Percentiles rank a stretch among this genome's conserved stretches.
These are phyloP conservation scores for Siderastrea siderea DNA, from an alignment of 92 coral and sea anemone species.

Conservation along the genomic window DNA sequence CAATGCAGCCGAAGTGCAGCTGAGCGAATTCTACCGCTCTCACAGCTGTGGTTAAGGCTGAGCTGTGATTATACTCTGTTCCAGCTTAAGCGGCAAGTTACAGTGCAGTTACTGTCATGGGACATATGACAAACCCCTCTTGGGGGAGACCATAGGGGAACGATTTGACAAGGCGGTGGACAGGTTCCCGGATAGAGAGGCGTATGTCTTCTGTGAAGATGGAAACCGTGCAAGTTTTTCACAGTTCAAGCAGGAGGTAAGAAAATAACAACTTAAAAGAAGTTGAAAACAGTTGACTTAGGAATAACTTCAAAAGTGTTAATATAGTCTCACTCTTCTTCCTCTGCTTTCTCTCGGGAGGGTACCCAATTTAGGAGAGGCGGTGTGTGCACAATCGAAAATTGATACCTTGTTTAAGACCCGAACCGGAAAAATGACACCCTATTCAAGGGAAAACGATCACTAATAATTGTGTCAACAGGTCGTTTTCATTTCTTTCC, in stretches of 20 bases:
- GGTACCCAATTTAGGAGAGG: no score
- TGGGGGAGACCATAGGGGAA: conserved; percentile 90
- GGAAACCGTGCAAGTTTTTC: conserved; percentile 89
- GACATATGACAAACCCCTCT: conserved; percentile 64
- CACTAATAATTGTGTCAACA: no score
- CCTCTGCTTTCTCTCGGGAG: no score
- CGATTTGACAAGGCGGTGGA: conserved; percentile 80
- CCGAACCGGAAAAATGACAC: no score
- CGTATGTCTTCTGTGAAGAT: conserved; percentile 89
- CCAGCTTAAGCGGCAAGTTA: conserved; percentile 59
- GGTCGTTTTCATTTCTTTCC: no score
- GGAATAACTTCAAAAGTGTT: no score
- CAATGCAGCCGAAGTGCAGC: no score
- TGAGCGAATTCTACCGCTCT: no score
- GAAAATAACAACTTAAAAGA: neutral
- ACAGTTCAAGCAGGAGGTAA: conserved; percentile 86
- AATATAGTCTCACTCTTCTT: no score
- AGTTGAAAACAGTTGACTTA: neutral
- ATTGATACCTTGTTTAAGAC: no score
- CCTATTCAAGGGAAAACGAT: no score
- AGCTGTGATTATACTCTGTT: neutral
- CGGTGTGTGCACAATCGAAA: no score
- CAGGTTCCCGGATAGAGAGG: conserved; percentile 89
- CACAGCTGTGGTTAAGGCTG: neutral
- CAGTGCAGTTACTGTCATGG: conserved; percentile 86